phyloP scores from a whole-genome alignment of 2,797 vertebrate genomes.

The Melanogrammus aeglefinus region DNA sequence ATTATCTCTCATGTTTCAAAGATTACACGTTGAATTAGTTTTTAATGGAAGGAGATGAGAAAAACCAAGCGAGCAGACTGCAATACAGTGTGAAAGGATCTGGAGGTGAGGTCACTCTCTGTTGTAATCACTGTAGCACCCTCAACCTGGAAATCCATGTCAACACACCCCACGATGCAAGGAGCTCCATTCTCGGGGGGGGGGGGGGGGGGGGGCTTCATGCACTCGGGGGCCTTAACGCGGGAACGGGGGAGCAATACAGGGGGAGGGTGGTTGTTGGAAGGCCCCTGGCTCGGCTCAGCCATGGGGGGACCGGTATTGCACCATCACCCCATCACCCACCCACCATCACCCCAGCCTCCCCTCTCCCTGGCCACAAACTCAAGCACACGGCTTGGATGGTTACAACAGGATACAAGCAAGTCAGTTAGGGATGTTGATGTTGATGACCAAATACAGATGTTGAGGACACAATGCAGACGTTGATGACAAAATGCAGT shows the following conservation, averaged over 20 bases:
- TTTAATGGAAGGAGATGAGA: constrained; percentile 58
- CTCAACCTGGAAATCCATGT: constrained; percentile 45
- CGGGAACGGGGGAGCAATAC: constrained; percentile 30
- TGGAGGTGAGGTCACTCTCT: constrained; percentile 55
- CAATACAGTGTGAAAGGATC: constrained; percentile 22
- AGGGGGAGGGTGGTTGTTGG: constrained; percentile 42
- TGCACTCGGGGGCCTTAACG: constrained; percentile 60
- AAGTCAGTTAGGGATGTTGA: constrained; percentile 49
- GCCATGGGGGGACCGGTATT: constrained; percentile 36
- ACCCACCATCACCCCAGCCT: constrained; percentile 32
- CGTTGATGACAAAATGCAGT: constrained; percentile 36
- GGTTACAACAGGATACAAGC: constrained; percentile 51
- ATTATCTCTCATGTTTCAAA: constrained; percentile 58
- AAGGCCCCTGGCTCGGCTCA: constrained; percentile 40
- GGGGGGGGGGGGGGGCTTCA: constrained; percentile 51
- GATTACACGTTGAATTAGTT: constrained; percentile 41
- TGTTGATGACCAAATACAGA: not conserved
- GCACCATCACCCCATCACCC: constrained; percentile 16
- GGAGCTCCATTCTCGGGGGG: constrained; percentile 23
- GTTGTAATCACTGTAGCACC: constrained; percentile 72
- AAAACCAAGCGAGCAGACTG: constrained; percentile 22
- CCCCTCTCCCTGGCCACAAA: constrained; percentile 30
- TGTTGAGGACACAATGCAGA: not conserved
- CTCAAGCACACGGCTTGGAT: constrained; percentile 70
- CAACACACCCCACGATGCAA: constrained; percentile 62